Conservation (phyloP, 2,113 vertebrate species). For the Tauraco erythrolophus region DNA sequence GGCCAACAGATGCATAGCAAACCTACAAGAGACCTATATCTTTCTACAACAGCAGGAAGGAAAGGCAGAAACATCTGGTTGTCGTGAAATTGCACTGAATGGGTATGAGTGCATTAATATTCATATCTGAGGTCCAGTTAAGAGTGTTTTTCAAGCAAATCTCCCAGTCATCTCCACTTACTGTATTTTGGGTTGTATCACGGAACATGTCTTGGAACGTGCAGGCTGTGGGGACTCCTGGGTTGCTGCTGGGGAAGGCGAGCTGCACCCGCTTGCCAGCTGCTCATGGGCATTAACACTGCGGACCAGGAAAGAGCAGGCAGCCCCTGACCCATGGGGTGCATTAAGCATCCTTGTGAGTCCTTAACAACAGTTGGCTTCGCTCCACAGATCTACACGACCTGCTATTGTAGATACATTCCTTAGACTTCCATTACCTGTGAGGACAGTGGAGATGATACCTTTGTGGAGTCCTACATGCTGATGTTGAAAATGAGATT, state of each 20-base stretch:
- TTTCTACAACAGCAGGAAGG: background rate
- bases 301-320: background rate
- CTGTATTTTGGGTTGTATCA: background rate
- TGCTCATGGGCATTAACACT: background rate
- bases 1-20: background rate
- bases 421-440: background rate
- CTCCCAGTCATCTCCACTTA: background rate
- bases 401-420: background rate
- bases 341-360: background rate
- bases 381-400: background rate
- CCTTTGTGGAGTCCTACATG: background rate
- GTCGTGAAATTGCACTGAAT: background rate
- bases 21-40: background rate
- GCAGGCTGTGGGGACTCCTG: background rate
- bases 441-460: background rate
- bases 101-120: background rate
- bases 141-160: background rate
- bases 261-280: fast-evolving
- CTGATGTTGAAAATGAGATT: background rate
- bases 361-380: background rate
- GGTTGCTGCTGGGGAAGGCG: background rate
- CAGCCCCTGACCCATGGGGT: background rate
- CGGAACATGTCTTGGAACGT: background rate
- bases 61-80: background rate
- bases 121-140: background rate